Evolutionary conservation across 2,113 vertebrate genomes (phyloP), one percentile per base, ranked within the genome.

Genomic region (Glaucidium brasilianum): DNA sequence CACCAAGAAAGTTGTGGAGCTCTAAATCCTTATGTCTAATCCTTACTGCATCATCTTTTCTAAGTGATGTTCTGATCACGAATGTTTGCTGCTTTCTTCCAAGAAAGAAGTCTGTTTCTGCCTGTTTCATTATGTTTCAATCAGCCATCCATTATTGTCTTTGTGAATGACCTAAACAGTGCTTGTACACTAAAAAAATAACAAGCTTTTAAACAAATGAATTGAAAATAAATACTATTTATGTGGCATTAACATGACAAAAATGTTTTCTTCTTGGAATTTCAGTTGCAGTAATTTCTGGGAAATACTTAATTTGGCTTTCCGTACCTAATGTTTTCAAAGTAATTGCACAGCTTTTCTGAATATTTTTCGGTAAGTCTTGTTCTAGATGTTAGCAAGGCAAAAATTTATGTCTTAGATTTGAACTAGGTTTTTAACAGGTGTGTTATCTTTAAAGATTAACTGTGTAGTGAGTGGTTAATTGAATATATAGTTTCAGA

Each of bases 211-310:
- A 82, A 90, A 85, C 26, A 52, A 62, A 11, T 66, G 15, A 67
- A 77, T 81, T 14, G 12, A 49, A 76, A 73, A 53, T 29, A 63
- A 82, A 63, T 76, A 10, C 43, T 59, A 10, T n/a, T 13, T 53
- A 0, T 58, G 15, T 71, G 25, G 7, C 0, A 0, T 67, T 92
- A 60, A 35, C 11, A 10, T 62, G 45, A 37, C 12, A 73, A 23
- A 91, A 73, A 34, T 19, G 0, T 64, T 93, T 73, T 77, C 7
- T 25, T 53, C 32, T 47, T 83, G 32, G 15, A 88, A 82, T 82
- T 85, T 55, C 25, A 55, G 11, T 41, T 75, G n/a, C 4, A 9
- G 11, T 56, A 49, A 53, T 69, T 91, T 80, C 55, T 80, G 11
- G 18, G 14, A 76, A 88, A 80, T 85, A 41, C 15, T 58, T 66